These are phyloP conservation scores for Buphagus erythrorhynchus DNA, from an alignment of 2,797 vertebrate species.

Conservation along the genomic window DNA sequence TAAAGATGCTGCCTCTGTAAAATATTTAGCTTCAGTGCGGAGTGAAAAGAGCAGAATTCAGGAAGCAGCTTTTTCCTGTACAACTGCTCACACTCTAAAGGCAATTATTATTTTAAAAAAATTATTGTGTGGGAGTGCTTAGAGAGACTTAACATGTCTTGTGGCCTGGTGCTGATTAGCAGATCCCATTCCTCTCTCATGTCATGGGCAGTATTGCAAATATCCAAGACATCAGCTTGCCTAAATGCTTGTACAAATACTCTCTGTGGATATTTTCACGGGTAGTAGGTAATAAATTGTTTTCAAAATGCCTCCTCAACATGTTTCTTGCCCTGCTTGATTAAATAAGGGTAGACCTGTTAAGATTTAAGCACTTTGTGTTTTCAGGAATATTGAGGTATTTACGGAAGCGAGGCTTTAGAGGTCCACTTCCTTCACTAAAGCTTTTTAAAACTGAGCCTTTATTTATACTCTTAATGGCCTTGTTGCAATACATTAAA, in stretches of 20 bases:
- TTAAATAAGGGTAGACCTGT: not conserved
- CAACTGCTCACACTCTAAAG: not conserved
- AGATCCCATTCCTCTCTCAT: not conserved
- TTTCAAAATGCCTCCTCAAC: not conserved
- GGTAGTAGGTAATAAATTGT: not conserved
- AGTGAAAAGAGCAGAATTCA: not conserved
- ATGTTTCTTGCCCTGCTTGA: not conserved
- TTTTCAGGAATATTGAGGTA: not conserved
- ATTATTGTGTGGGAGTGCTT: not conserved
- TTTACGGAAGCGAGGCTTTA: not conserved
- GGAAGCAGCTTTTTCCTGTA: not conserved
- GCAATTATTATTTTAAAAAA: not conserved
- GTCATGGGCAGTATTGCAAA: not conserved
- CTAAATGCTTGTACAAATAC: not conserved
- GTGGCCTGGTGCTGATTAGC: not conserved
- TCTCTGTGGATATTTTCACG: not conserved
- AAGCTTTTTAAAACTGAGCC: not conserved
- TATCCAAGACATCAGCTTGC: not conserved
- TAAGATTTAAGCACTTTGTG: not conserved
- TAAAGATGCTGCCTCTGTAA: not conserved
- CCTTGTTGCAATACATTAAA: not conserved
- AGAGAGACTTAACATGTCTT: not conserved
- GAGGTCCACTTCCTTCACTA: not conserved
- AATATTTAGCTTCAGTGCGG: not conserved
- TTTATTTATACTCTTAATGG: not conserved